These are phyloP conservation scores for Protonemura montana DNA, from an alignment of 2,888 invertebrate genomes.

Conservation along the genomic window DNA sequence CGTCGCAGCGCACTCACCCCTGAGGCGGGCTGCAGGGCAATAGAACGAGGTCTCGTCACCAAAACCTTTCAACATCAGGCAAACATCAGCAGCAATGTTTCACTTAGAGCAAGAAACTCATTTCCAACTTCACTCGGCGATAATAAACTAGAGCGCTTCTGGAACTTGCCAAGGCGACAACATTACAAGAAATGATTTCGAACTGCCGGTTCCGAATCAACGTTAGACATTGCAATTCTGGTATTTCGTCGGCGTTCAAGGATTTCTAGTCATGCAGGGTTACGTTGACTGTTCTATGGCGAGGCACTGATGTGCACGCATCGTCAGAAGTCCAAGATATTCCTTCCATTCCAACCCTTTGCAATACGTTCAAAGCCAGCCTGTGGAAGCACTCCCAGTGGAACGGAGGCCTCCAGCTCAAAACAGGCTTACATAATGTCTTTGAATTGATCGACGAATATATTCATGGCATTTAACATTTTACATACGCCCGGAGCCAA, in stretches of 20 bases:
- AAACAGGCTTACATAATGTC: constrained; percentile 12
- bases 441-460: constrained; percentile 19
- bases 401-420: background rate
- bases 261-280: background rate
- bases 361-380: background rate
- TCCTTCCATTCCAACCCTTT: background rate
- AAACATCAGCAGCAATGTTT: background rate
- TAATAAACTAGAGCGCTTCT: background rate
- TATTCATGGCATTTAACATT: constrained; percentile 29
- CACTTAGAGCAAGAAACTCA: background rate
- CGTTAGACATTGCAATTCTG: background rate
- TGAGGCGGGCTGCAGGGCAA: background rate
- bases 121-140: background rate
- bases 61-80: background rate
- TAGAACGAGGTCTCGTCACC: background rate
- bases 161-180: background rate
- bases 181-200: background rate
- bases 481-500: constrained; percentile 24
- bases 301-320: background rate
- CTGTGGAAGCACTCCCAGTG: background rate
- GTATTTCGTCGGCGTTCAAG: background rate
- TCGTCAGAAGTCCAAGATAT: background rate
- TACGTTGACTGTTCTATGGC: background rate
- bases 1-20: background rate
- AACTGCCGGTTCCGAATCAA: background rate